Evolutionary conservation across 2,888 invertebrate species (phyloP).

Genomic region (Zaprionus lineosus): DNA sequence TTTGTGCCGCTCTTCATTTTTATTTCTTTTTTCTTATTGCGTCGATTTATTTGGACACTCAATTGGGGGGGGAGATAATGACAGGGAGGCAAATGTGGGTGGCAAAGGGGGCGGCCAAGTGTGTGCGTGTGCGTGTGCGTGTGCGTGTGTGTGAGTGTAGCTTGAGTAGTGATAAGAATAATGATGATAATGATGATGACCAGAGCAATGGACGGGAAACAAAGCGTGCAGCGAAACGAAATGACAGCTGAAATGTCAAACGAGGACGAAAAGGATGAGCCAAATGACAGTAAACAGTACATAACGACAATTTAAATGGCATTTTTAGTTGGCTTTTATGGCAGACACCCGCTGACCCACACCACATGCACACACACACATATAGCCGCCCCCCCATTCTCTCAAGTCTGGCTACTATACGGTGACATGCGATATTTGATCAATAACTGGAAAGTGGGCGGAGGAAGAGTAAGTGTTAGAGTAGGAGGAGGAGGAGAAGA

Average conservation of each 20-base stretch:
- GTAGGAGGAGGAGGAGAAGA: constrained; percentile 5
- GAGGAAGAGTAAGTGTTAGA: neutral
- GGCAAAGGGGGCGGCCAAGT: constrained; percentile 10
- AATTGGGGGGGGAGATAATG: neutral
- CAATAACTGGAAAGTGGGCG: constrained; percentile 54
- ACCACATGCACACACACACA: constrained; percentile 3
- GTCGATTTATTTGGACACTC: constrained; percentile 56
- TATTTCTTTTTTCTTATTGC: constrained; percentile 30
- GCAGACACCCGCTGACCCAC: constrained; percentile 18
- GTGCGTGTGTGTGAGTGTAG: neutral
- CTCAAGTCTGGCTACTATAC: constrained; percentile 1
- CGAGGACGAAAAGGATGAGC: constrained; percentile 1
- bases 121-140: neutral
- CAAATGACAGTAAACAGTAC: constrained; percentile 65
- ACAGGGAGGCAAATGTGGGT: no score
- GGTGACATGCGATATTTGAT: constrained; percentile 76
- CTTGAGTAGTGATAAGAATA: constrained; percentile 18
- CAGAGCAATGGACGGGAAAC: constrained; percentile 24
- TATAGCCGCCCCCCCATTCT: constrained; percentile 17
- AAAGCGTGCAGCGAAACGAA: constrained; percentile 40
- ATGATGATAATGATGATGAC: constrained; percentile 26
- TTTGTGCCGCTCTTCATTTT: constrained; percentile 26
- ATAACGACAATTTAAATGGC: constrained; percentile 74
- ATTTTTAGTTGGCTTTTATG: constrained; percentile 71
- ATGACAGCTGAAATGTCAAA: constrained; percentile 31